Percentiles rank a stretch among this genome's conserved stretches.
phyloP scores from a whole-genome alignment of 2,888 invertebrate species.

The Pardosa pseudoannulata region DNA sequence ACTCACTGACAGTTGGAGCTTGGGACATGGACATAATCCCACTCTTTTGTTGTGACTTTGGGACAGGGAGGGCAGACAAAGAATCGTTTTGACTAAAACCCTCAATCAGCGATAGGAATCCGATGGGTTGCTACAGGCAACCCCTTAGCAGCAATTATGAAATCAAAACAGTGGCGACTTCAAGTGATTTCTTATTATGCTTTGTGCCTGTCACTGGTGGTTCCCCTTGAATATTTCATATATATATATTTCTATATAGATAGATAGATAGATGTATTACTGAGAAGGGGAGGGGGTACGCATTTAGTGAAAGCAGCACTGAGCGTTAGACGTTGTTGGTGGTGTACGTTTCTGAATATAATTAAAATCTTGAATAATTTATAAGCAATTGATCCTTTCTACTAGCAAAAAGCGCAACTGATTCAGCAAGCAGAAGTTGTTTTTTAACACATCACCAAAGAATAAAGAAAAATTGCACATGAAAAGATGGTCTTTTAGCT shows the following conservation, averaged over 20 bases:
- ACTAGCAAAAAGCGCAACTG: too few relatives aligned
- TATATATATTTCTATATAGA: not conserved
- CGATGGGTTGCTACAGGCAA: constrained; percentile 31
- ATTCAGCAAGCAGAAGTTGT: too few relatives aligned
- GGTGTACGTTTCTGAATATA: too few relatives aligned
- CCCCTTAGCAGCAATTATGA: constrained; percentile 4
- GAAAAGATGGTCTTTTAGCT: too few relatives aligned
- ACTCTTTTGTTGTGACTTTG: not conserved
- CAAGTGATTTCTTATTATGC: not conserved
- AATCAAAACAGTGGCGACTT: not conserved
- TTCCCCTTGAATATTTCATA: not conserved
- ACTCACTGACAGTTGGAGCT: not conserved
- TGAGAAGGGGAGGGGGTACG: too few relatives aligned
- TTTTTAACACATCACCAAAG: too few relatives aligned
- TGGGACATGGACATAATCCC: not conserved
- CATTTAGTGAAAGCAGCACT: not conserved
- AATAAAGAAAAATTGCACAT: too few relatives aligned
- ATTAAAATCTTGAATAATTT: not conserved
- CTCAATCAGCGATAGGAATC: constrained; percentile 27
- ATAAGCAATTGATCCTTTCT: too few relatives aligned
- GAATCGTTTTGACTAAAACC: not conserved
- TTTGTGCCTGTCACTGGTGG: not conserved
- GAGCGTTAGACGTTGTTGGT: too few relatives aligned
- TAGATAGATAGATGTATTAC: too few relatives aligned
- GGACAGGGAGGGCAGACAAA: not conserved